phyloP scores from a whole-genome alignment of 2,113 vertebrate genomes.

The Rattus rattus region DNA sequence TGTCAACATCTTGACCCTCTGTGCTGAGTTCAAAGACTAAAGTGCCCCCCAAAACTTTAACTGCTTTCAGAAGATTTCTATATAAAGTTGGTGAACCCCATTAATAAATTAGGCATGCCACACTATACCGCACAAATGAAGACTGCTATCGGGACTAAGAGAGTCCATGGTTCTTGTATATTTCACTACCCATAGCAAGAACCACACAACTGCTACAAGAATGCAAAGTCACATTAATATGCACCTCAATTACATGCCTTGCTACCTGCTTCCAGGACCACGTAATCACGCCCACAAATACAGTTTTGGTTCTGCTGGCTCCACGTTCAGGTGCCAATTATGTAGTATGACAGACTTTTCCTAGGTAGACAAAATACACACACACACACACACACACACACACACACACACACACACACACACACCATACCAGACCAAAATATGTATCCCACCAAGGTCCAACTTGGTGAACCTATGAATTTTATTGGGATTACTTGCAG shows the following conservation, averaged over 20 bases:
- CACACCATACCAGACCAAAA: neutral
- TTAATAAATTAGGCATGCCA: neutral
- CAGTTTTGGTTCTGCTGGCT: neutral
- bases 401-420: neutral
- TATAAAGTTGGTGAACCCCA: neutral
- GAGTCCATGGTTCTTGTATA: neutral
- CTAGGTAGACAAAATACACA: neutral
- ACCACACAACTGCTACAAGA: too few species aligned
- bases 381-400: neutral
- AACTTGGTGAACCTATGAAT: neutral
- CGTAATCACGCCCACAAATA: neutral
- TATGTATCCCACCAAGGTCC: neutral
- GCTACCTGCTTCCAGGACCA: neutral
- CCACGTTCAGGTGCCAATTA: neutral
- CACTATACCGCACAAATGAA: neutral
- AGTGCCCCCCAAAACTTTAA: neutral
- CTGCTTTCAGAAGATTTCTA: neutral
- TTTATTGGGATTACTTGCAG: neutral
- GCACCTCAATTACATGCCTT: neutral
- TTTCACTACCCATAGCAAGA: neutral
- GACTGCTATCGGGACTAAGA: neutral
- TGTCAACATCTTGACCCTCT: neutral
- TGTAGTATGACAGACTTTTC: neutral
- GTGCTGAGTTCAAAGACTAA: neutral
- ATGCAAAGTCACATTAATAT: neutral